Conservation (phyloP, 2,888 invertebrate species). For the Lochmaea crataegi region DNA sequence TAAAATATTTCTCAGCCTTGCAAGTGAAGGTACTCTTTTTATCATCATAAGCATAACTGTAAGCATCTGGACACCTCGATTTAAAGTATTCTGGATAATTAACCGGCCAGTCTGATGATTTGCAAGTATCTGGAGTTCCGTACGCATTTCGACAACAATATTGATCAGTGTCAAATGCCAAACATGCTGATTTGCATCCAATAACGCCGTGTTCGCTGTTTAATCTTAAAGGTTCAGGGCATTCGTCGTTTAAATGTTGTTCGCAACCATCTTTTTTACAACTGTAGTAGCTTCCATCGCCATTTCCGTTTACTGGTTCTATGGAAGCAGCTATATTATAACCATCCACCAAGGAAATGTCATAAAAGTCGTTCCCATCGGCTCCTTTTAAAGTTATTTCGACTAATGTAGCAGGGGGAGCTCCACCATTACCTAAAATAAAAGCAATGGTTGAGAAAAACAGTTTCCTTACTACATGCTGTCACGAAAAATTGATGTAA, state of each 20-base stretch:
- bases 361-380: constrained; percentile 64
- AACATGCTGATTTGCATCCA: constrained; percentile 67
- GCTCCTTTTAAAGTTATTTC: constrained; percentile 62
- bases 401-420: constrained; percentile 62
- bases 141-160: constrained; percentile 66
- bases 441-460: not conserved
- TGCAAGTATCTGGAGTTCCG: constrained; percentile 63
- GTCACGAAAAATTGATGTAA: too few species aligned
- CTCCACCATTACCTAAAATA: constrained; percentile 60
- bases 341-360: constrained; percentile 67
- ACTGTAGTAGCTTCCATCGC: constrained; percentile 57
- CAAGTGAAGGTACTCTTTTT: constrained; percentile 67
- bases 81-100: constrained; percentile 65
- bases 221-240: constrained; percentile 60
- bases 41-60: constrained; percentile 69
- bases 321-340: constrained; percentile 61
- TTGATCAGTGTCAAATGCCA: constrained; percentile 64
- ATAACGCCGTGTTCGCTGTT: constrained; percentile 52
- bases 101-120: constrained; percentile 54
- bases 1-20: constrained; percentile 53
- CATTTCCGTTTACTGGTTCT: constrained; percentile 53
- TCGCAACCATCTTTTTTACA: constrained; percentile 61
- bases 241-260: constrained; percentile 59
- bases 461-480: not conserved
- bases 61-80: constrained; percentile 66